Percentiles rank a stretch among this genome's conserved stretches.
Evolutionary conservation across 2,888 invertebrate species (phyloP).

Genomic region (Tiphia femorata): DNA sequence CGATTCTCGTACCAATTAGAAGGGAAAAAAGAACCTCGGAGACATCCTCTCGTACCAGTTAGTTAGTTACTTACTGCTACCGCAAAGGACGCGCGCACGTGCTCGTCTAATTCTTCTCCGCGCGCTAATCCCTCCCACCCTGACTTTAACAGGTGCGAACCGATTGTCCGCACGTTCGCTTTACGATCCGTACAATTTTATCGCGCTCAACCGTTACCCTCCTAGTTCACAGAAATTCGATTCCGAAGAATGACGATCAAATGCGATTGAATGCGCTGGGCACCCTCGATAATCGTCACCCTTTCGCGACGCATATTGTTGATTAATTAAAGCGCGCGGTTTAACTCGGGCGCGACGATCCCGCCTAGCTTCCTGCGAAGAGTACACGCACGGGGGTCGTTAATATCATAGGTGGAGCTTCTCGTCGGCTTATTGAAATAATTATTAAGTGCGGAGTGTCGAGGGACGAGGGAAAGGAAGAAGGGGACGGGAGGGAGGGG

Average conservation of each 20-base stretch:
- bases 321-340: too few species aligned
- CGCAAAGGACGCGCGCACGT: slow-evolving; percentile 47
- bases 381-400: too few species aligned
- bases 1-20: slow-evolving; percentile 59
- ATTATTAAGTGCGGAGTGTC: slow-evolving; percentile 18
- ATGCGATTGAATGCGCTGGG: too few species aligned
- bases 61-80: slow-evolving; percentile 41
- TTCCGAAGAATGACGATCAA: too few species aligned
- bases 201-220: too few species aligned
- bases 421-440: slow-evolving; percentile 15
- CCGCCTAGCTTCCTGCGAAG: neutral
- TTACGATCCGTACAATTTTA: neutral
- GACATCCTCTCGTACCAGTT: slow-evolving; percentile 23
- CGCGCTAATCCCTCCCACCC: slow-evolving; percentile 36
- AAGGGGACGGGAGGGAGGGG: slow-evolving; percentile 6
- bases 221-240: too few species aligned
- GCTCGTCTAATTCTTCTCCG: slow-evolving; percentile 37
- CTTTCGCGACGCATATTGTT: too few species aligned
- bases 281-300: too few species aligned
- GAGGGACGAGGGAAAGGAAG: neutral
- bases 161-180: neutral
- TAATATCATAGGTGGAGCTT: neutral
- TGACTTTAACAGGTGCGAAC: slow-evolving; percentile 40
- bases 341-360: too few species aligned
- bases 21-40: slow-evolving; percentile 44